These are phyloP conservation scores for Xiphorhynchus erythropygius DNA, from an alignment of 2,797 vertebrate genomes.

Conservation along the genomic window DNA sequence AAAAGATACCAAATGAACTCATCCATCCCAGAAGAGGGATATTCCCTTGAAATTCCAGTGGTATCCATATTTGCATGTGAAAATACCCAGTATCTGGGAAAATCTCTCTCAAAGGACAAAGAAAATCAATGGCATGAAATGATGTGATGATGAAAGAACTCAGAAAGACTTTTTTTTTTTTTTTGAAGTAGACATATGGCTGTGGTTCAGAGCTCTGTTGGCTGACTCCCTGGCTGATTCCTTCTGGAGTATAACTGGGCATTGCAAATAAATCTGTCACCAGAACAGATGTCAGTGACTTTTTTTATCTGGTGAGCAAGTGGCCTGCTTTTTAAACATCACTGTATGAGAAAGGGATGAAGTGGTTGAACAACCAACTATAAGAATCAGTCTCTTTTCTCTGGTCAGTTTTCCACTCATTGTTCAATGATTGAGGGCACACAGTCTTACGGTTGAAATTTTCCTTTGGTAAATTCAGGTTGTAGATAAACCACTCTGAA, in stretches of 20 bases:
- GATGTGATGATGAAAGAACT: neutral
- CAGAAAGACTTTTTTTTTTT: neutral
- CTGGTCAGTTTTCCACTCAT: neutral
- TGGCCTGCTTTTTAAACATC: neutral
- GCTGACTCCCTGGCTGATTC: neutral
- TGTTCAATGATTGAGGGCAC: neutral
- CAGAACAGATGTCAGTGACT: neutral
- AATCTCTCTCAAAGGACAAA: neutral
- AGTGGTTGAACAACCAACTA: neutral
- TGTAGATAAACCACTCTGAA: neutral
- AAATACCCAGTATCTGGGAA: neutral
- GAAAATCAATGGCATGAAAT: neutral
- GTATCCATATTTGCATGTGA: neutral
- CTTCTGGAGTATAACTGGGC: neutral
- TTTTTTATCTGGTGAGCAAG: neutral
- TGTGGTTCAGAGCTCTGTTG: neutral
- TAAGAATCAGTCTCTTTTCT: neutral
- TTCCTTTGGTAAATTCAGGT: neutral
- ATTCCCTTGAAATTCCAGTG: neutral
- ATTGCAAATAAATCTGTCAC: neutral
- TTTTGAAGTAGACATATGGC: accelerated
- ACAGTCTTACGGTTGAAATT: neutral
- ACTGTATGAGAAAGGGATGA: neutral
- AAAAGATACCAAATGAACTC: neutral
- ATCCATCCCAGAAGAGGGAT: neutral